Base-by-base conservation (phyloP, 2,113 vertebrate genomes). In the Microcebus tavaratra region DNA sequence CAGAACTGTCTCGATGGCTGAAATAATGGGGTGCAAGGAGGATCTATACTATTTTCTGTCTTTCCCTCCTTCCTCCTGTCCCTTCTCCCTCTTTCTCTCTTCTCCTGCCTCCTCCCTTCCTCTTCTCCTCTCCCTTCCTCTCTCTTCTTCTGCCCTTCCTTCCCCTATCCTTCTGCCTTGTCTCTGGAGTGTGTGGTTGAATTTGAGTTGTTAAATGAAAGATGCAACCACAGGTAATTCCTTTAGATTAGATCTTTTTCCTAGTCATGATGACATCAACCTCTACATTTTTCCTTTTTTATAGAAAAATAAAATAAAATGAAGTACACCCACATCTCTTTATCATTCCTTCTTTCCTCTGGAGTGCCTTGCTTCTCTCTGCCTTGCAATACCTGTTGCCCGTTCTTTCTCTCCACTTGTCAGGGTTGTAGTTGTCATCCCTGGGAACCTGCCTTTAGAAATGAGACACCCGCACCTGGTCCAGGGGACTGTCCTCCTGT, bases 11-110 rank as follows among this genome's bases (percentile, higher is more conserved):
- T 25, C 20, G 39, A 3, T 14, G 72, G 27, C n/a, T 21, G 2
- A 61, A 67, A 31, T n/a, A 34, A 1, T 12, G 36, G 18, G 39
- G 14, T 20, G 8, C 55, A 61, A 75, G 34, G 13, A 65, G n/a
- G 14, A 20, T 72, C 81, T 82, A n/a, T 73, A 11, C 65, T 67
- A 39, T 76, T 72, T 73, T 84, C 55, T 72, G 5, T 15, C 89
- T 93, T 57, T 80, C 34, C 31, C 96, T 97, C 98, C 94, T 98
- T 95, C 95, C 8, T 84, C 86, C 25, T 85, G 83, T 45, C 73
- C 5, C 31, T 45, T 7, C 8, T 63, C 9, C 31, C 8, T 50
- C 29, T 31, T 67, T 31, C 63, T 65, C 29, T 65, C 63, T 12
- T 27, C 6, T 1, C 0, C 23, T 39, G 11, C 4, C 48, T 2